Percentiles rank a stretch among this genome's conserved stretches.
Conservation (phyloP, 2,888 invertebrate species). For the Nineta flava region DNA sequence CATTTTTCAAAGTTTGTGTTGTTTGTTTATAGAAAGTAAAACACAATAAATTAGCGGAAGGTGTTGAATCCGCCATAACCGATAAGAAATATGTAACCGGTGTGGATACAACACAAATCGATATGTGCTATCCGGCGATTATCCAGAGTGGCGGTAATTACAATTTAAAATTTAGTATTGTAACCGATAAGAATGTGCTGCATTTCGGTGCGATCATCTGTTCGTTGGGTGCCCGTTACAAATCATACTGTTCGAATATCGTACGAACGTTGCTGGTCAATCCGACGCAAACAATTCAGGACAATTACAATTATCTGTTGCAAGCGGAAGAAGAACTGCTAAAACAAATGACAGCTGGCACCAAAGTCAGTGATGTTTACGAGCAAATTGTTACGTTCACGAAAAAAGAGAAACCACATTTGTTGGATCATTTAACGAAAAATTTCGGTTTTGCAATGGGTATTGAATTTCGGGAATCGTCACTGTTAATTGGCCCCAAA, state of each 20-base stretch:
- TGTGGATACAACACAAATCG: conserved; percentile 76
- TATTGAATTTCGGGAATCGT: conserved; percentile 93
- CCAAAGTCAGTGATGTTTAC: conserved; percentile 74
- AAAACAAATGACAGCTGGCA: conserved; percentile 65
- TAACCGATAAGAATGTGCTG: conserved; percentile 82
- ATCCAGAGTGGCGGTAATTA: conserved; percentile 99
- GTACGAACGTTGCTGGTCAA: conserved; percentile 92
- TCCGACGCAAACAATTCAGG: conserved; percentile 63
- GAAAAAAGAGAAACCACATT: conserved; percentile 69
- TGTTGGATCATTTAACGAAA: conserved; percentile 83
- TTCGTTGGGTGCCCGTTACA: conserved; percentile 86
- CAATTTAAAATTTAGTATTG: conserved; percentile 89
- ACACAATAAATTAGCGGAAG: conserved; percentile 87
- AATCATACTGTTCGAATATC: conserved; percentile 96
- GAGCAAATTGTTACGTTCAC: conserved; percentile 66
- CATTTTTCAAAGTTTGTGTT: background rate
- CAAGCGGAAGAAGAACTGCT: conserved; percentile 82
- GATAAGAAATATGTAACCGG: conserved; percentile 92
- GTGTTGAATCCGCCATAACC: conserved; percentile 82
- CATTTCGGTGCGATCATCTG: conserved; percentile 96
- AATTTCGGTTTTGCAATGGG: conserved; percentile 96
- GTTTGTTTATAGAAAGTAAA: conserved; percentile 64
- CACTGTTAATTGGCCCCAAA: conserved; percentile 83
- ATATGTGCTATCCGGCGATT: conserved; percentile 97
- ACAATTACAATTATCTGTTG: conserved; percentile 83